Evolutionary conservation across 2,797 vertebrate species (phyloP), one percentile per base, ranked within the genome.

Genomic region (Danio kyathit): DNA sequence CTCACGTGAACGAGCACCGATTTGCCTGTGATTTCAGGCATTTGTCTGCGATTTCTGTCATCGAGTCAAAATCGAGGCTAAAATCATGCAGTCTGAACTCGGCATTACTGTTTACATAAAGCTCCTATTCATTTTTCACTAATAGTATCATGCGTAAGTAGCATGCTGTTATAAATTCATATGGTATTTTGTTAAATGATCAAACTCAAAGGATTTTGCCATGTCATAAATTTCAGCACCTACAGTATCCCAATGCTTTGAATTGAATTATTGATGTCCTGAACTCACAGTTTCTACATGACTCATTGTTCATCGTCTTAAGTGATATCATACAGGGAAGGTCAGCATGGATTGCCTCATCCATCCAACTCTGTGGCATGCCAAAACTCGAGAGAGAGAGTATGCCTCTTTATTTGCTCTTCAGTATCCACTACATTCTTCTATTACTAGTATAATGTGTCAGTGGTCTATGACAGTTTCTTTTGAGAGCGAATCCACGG

Each of bases 281-380:
- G 71, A 65, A 71, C 59, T 65, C 17, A 66, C 61, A 80, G 71
- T 63, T 69, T 48, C 29, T 76, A 38, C 43, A 81, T 63, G 71
- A 75, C 40, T 74, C 63, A 70, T 70, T 79, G 61, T 52, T 48
- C 77, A 83, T 83, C 80, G 71, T 63, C 41, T 46, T 69, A 17
- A 80, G 49, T 71, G 44, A 40, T 73, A 63, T 52, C 60, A 64
- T 44, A 52, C 17, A 82, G 59, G n/a, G 57, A 63, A 71, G 76
- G 64, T 78, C 71, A 81, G 13, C 63, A 51, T 41, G n/a, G 46
- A 67, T 56, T 79, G 46, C 19, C 38, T 78, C 52, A 52, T 72
- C 44, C 9, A 61, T 79, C 76, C 74, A 76, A 16, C 40, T 51
- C 13, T 60, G 12, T 46, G 19, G 57, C 19, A 74, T 71, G 83